A percentile compares a stretch with the other conserved stretches of the same genome.
Conservation (phyloP, 2,113 vertebrate species). For the Piprites chloris region DNA sequence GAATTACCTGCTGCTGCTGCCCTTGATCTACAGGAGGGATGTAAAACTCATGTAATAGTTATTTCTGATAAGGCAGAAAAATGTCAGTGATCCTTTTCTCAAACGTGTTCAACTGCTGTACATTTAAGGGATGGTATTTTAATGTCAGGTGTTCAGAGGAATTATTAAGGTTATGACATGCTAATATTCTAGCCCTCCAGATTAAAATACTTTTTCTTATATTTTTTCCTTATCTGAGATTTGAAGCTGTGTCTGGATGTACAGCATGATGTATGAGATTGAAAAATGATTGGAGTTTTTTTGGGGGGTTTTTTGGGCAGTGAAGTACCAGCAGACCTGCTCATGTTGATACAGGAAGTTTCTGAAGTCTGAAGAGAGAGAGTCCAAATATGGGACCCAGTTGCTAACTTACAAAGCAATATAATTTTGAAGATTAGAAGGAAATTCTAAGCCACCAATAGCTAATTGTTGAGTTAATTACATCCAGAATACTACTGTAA, state of each 20-base stretch:
- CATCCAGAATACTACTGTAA: not conserved
- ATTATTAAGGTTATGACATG: not conserved
- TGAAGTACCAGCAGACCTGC: not conserved
- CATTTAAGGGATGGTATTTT: not conserved
- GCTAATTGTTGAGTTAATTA: not conserved
- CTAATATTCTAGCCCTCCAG: not conserved
- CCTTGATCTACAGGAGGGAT: not conserved
- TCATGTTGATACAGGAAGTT: not conserved
- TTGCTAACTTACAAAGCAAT: not conserved
- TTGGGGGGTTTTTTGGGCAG: fast-evolving
- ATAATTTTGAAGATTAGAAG: not conserved
- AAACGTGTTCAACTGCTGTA: not conserved
- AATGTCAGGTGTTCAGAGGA: not conserved
- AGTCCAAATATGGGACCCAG: not conserved
- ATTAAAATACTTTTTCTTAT: not conserved
- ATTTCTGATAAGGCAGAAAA: not conserved
- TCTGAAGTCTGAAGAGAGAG: not conserved
- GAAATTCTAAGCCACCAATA: not conserved
- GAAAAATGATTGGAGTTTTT: not conserved
- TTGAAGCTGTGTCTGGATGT: not conserved
- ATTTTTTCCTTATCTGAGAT: not conserved
- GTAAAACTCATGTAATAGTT: not conserved
- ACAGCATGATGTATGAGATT: not conserved
- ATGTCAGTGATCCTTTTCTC: not conserved
- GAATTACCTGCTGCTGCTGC: not conserved